Percentiles rank a stretch among this genome's conserved stretches.
These are phyloP conservation scores for Fringilla coelebs DNA, from an alignment of 2,797 vertebrate species.

Conservation along the genomic window DNA sequence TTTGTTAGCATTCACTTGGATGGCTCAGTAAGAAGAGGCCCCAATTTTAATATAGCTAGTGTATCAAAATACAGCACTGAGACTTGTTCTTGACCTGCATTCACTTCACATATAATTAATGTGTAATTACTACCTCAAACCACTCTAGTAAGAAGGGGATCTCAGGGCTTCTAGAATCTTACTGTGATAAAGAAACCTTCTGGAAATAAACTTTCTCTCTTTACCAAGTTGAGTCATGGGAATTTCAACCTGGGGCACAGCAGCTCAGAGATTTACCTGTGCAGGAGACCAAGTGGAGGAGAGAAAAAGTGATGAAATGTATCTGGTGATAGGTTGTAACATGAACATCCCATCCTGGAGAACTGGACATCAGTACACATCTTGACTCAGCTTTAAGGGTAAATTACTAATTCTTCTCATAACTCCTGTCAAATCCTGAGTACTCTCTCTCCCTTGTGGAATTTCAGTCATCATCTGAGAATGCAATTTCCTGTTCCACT, in stretches of 20 bases:
- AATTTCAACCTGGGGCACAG: background rate
- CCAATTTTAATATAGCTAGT: background rate
- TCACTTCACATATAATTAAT: background rate
- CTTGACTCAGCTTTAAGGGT: background rate
- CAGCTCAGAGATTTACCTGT: background rate
- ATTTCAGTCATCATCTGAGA: background rate
- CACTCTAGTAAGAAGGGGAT: background rate
- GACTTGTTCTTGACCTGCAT: background rate
- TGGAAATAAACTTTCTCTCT: background rate
- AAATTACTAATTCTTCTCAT: background rate
- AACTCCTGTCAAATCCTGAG: background rate
- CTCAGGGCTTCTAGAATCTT: background rate
- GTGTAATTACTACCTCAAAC: background rate
- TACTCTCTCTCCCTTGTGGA: background rate
- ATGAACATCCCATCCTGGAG: background rate
- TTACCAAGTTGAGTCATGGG: background rate
- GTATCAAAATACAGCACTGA: background rate
- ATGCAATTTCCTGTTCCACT: background rate
- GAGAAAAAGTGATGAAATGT: background rate
- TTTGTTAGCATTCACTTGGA: background rate
- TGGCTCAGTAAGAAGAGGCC: background rate
- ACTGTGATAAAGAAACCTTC: background rate
- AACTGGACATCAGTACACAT: background rate
- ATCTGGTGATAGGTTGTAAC: background rate
- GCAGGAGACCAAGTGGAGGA: accelerated